Conservation (phyloP, 2,888 invertebrate genomes). For the Drosophila incognita region DNA sequence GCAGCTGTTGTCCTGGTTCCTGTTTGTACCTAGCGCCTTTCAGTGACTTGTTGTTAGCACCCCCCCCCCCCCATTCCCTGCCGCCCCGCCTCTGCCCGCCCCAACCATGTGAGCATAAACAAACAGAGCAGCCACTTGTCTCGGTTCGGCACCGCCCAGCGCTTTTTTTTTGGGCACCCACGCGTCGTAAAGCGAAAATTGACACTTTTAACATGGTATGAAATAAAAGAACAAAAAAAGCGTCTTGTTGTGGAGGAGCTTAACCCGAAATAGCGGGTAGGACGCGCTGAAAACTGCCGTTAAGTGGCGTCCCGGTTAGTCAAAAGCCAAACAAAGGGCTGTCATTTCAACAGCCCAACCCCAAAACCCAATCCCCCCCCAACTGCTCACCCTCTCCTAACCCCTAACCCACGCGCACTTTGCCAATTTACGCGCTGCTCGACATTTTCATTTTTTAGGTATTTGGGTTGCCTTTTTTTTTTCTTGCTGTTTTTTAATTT, state of each 20-base stretch:
- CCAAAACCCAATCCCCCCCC: background rate
- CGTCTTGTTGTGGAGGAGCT: constrained; percentile 65
- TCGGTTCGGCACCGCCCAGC: constrained; percentile 8
- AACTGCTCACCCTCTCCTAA: background rate
- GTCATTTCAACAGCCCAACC: constrained; percentile 13
- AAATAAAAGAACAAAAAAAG: constrained; percentile 39
- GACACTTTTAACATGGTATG: constrained; percentile 68
- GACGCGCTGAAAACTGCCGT: constrained; percentile 32
- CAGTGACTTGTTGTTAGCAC: constrained; percentile 11
- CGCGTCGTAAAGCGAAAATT: constrained; percentile 73
- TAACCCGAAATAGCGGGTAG: constrained; percentile 66
- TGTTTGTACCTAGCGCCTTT: constrained; percentile 34
- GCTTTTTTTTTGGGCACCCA: constrained; percentile 31
- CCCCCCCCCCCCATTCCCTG: no score
- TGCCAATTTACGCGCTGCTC: constrained; percentile 64
- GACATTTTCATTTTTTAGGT: constrained; percentile 22
- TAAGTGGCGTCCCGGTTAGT: constrained; percentile 73
- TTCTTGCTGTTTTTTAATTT: background rate
- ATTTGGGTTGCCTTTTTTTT: background rate
- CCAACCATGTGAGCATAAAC: constrained; percentile 61
- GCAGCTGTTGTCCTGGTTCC: constrained; percentile 10
- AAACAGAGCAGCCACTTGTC: constrained; percentile 58
- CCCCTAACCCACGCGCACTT: constrained; percentile 26
- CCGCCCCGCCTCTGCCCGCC: background rate
- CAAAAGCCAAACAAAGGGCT: constrained; percentile 66